Evolutionary conservation across 2,888 invertebrate genomes (phyloP).

Genomic region (Yponomeuta plumbellus): DNA sequence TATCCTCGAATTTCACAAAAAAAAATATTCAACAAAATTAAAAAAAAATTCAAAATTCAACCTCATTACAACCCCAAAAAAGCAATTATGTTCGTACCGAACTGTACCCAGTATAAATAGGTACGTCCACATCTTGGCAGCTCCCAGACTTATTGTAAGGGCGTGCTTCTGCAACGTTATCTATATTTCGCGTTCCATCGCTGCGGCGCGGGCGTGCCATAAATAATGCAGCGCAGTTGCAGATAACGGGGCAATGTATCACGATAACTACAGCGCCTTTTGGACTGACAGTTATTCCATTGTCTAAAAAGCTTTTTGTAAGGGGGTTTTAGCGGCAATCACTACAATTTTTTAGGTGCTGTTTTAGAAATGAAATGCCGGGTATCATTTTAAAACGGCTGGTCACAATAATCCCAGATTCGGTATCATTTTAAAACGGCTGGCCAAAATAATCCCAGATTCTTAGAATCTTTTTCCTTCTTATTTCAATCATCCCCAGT

Average conservation of each 20-base stretch:
- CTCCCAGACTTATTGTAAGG: no score
- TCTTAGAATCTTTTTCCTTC: background rate
- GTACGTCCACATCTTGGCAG: no score
- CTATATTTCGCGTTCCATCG: background rate
- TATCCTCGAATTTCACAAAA: no score
- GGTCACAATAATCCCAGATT: background rate
- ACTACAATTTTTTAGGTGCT: no score
- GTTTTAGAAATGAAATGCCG: background rate
- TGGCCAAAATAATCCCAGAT: background rate
- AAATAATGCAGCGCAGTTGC: constrained; percentile 11
- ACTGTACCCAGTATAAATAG: no score
- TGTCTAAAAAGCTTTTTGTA: background rate
- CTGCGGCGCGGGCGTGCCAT: constrained; percentile 2
- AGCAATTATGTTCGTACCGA: no score
- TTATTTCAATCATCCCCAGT: background rate
- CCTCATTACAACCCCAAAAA: no score
- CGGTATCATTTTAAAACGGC: background rate
- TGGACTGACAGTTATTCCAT: background rate
- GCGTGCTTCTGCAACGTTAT: background rate
- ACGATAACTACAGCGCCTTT: background rate
- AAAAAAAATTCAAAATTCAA: no score
- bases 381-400: background rate
- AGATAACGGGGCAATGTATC: constrained; percentile 10
- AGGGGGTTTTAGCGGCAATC: no score
- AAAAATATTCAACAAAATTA: no score